These are phyloP conservation scores for Polypterus senegalus DNA, from an alignment of 2,113 vertebrate genomes.

Conservation along the genomic window DNA sequence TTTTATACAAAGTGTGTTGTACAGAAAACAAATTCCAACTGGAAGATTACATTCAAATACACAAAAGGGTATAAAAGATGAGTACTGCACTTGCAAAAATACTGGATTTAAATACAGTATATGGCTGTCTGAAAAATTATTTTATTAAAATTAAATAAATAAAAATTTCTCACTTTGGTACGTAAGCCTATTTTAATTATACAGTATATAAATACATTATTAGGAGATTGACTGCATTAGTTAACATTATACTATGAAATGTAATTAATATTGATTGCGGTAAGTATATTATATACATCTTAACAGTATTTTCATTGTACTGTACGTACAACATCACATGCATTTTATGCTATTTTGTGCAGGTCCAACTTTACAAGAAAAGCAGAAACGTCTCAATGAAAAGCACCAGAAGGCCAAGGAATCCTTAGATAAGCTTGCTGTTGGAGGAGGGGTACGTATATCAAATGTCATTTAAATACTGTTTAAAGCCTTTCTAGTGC, in stretches of 20 bases:
- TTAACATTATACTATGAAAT: not conserved
- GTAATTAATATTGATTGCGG: not conserved
- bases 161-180: not conserved
- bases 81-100: not conserved
- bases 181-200: not conserved
- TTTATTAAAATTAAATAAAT: no score
- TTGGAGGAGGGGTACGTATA: slow-evolving; percentile 18
- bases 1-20: not conserved
- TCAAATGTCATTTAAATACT: no score
- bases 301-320: not conserved
- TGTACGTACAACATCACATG: not conserved
- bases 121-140: no score
- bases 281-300: not conserved
- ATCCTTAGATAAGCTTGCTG: slow-evolving; percentile 13
- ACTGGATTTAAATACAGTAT: not conserved
- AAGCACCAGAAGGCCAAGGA: slow-evolving; percentile 19
- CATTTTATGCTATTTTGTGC: not conserved
- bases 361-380: slow-evolving; percentile 19
- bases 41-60: not conserved
- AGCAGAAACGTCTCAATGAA: slow-evolving; percentile 15
- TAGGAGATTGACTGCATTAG: not conserved
- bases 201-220: not conserved
- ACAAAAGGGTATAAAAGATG: not conserved
- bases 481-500: no score
- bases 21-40: not conserved